A percentile compares a stretch with the other conserved stretches of the same genome.
Conservation (phyloP, 2,797 vertebrate species). For the Morus bassanus region DNA sequence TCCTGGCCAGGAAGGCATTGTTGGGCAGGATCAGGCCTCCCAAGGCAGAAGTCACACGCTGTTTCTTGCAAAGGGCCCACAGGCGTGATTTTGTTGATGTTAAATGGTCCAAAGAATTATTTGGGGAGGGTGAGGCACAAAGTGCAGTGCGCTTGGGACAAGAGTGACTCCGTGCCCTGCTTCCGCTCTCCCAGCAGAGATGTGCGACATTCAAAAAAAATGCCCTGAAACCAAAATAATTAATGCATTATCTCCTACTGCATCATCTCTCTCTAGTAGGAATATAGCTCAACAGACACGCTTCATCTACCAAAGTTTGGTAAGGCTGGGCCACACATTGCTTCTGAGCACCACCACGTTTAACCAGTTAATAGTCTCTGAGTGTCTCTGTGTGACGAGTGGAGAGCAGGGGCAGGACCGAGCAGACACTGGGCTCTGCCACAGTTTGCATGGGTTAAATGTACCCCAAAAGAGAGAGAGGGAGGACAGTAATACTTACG, state of each 20-base stretch:
- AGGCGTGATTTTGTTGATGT: neutral
- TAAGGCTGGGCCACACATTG: neutral
- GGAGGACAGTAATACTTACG: neutral
- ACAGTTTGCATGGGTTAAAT: neutral
- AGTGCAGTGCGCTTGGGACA: neutral
- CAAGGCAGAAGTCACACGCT: neutral
- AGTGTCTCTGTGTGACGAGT: accelerated
- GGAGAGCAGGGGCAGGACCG: neutral
- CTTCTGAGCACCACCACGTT: neutral
- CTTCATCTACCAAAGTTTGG: neutral
- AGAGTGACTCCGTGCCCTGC: neutral
- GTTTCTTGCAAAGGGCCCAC: neutral
- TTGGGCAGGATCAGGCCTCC: neutral
- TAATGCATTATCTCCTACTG: neutral
- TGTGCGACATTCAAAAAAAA: neutral
- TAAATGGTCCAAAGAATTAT: neutral
- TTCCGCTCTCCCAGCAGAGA: neutral
- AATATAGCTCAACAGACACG: neutral
- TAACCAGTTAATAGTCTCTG: neutral
- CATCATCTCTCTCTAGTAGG: neutral
- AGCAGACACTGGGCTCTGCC: neutral
- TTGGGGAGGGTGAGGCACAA: neutral
- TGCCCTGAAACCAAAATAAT: neutral
- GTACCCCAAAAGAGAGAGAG: neutral
- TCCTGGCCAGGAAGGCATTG: neutral